Evolutionary conservation across 2,797 vertebrate genomes (phyloP).

Genomic region (Brotula barbata): DNA sequence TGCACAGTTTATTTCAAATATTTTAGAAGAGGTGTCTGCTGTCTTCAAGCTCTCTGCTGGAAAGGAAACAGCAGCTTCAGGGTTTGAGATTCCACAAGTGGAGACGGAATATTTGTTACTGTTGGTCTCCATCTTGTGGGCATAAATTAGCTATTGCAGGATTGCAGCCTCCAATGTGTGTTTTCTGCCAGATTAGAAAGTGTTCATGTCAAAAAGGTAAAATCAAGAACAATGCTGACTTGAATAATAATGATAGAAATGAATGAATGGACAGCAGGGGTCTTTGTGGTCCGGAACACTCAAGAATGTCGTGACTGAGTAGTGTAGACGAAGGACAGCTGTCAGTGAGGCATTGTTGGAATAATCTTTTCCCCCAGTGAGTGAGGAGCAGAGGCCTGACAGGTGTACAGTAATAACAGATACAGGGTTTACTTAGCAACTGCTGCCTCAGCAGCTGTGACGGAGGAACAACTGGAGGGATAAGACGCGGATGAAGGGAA

Average conservation of each 20-base stretch:
- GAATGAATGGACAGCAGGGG: too few relatives aligned
- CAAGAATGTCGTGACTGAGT: too few relatives aligned
- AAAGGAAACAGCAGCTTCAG: neutral
- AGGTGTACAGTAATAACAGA: constrained; percentile 44
- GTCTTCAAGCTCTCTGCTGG: neutral
- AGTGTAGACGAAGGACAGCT: constrained; percentile 20
- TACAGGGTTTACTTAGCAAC: constrained; percentile 24
- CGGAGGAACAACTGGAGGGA: constrained; percentile 47
- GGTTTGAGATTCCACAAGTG: neutral
- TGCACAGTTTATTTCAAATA: too few relatives aligned
- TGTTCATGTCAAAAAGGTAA: too few relatives aligned
- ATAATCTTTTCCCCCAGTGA: constrained; percentile 15
- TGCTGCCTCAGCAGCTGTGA: constrained; percentile 39
- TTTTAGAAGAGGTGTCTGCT: too few relatives aligned
- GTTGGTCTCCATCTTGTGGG: constrained; percentile 65
- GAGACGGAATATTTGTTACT: constrained; percentile 6
- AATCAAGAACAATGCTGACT: too few relatives aligned
- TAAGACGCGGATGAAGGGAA: neutral
- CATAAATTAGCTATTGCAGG: neutral
- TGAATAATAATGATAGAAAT: too few relatives aligned
- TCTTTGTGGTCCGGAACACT: too few relatives aligned
- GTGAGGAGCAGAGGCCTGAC: constrained; percentile 21
- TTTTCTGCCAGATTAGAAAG: too few relatives aligned
- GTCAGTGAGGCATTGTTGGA: constrained; percentile 25
- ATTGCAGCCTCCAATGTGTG: neutral